Conservation (phyloP, 2,113 vertebrate species). For the Onychorhynchus coronatus region DNA sequence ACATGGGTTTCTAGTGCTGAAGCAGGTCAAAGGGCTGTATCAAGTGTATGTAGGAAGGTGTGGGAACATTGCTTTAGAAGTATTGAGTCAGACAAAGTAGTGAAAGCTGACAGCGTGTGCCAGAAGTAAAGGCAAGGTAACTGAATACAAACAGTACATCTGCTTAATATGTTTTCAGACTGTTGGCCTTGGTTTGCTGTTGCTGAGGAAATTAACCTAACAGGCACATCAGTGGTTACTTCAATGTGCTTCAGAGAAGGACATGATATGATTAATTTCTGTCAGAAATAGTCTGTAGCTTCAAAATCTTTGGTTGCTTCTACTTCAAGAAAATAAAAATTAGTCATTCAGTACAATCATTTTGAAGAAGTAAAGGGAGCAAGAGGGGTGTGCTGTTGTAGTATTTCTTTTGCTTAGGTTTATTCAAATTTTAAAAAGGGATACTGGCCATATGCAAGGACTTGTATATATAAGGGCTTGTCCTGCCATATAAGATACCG, state of each 20-base stretch:
- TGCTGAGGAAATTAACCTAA: not conserved
- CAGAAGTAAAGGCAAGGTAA: not conserved
- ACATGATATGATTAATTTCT: not conserved
- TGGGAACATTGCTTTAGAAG: slow-evolving; percentile 22
- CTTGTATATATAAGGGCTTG: not conserved
- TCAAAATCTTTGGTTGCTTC: not conserved
- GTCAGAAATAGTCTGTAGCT: not conserved
- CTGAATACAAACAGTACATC: accelerated
- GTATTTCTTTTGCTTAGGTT: not conserved
- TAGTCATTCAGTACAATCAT: not conserved
- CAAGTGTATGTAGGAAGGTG: not conserved
- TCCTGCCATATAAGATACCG: not conserved
- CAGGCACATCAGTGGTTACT: not conserved
- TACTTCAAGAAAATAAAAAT: not conserved
- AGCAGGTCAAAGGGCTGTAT: slow-evolving; percentile 13
- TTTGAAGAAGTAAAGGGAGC: not conserved
- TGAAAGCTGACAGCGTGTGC: not conserved
- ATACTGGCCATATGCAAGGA: not conserved
- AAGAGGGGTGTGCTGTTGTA: not conserved
- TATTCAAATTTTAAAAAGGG: not conserved
- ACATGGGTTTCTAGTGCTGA: not conserved
- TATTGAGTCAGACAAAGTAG: not conserved
- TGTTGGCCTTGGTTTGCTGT: not conserved
- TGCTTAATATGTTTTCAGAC: not conserved
- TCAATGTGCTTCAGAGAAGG: not conserved